Percentiles rank a stretch among this genome's conserved stretches.
Conservation (phyloP, 2,797 vertebrate genomes). For the Sylvilagus floridanus region DNA sequence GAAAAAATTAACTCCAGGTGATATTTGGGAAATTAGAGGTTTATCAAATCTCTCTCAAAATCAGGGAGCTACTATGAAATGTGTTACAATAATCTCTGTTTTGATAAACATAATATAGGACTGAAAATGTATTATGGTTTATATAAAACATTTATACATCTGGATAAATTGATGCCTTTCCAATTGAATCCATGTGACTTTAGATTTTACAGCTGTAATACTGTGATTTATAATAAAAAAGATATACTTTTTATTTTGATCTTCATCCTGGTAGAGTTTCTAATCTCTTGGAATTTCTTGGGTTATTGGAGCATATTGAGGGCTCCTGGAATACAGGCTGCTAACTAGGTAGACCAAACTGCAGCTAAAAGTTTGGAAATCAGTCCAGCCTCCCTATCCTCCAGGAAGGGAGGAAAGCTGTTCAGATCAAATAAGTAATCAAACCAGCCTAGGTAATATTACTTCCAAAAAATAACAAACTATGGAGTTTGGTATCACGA, state of each 20-base stretch:
- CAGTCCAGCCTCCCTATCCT: not conserved
- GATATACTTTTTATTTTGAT: not conserved
- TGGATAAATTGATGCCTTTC: not conserved
- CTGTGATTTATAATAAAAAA: not conserved
- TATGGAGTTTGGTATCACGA: not conserved
- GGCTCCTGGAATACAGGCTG: rapidly evolving
- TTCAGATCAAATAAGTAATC: not conserved
- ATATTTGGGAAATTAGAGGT: not conserved
- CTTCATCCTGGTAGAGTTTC: not conserved
- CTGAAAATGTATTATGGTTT: not conserved
- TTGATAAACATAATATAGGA: not conserved
- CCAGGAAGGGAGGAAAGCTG: not conserved
- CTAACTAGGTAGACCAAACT: not conserved
- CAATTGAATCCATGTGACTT: not conserved
- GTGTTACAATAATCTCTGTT: not conserved
- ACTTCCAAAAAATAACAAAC: not conserved
- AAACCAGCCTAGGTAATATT: not conserved
- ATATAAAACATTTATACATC: not conserved
- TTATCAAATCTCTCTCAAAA: not conserved
- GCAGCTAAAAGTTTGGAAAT: not conserved
- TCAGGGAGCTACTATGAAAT: not conserved
- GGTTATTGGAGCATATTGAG: not conserved
- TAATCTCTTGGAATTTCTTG: not conserved
- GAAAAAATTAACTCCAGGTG: not conserved
- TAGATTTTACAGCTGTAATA: not conserved